Evolutionary conservation across 1,140 invertebrate species (phyloP), one percentile per base, ranked within the genome.

Genomic region (Heliconius himera): DNA sequence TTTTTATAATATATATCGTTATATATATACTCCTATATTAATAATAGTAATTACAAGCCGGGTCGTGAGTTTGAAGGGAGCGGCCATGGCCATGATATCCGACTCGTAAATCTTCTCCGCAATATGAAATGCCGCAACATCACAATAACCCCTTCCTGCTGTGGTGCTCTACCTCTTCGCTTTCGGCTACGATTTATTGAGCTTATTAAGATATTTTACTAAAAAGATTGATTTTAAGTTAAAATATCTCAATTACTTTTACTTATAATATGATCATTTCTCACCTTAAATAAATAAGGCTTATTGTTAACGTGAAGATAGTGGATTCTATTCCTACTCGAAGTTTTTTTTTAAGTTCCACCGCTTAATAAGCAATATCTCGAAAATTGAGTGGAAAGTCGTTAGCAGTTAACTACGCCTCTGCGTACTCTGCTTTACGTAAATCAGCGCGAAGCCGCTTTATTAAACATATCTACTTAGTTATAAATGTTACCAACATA

Each of bases 91-190:
- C 66, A 49, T 70, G 41, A 49, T 77, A 46, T 71, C 76, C 76
- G 49, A 76, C 66, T 77, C 76, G 76, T 77, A 77, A 77, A 77
- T 77, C 76, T 77, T 26, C 41, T 66, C 18, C 20, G 76, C 76
- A 77, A 77, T 77, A 77, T 71, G 76, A 77, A 66, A 71, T 46
- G 76, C 76, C 76, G 76, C 76, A 77, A 77, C 76, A 77, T 77
- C 76, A 77, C 76, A 77, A 77, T 77, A 77, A 77, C 70, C 76
- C 76, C 76, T 77, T 77, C 76, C 70, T 66, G 76, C 76, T 71
- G 76, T 66, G 76, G 70, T 72, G 76, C 76, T 41, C 66, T 72
- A 38, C 60, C 76, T 41, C 70, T 72, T 76, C 74, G 66, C 60
- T 70, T 76, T 76, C 56, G 56, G 46, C 74, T 76, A 77, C 66